Conservation (phyloP, 2,113 vertebrate genomes). For the Alligator sinensis region DNA sequence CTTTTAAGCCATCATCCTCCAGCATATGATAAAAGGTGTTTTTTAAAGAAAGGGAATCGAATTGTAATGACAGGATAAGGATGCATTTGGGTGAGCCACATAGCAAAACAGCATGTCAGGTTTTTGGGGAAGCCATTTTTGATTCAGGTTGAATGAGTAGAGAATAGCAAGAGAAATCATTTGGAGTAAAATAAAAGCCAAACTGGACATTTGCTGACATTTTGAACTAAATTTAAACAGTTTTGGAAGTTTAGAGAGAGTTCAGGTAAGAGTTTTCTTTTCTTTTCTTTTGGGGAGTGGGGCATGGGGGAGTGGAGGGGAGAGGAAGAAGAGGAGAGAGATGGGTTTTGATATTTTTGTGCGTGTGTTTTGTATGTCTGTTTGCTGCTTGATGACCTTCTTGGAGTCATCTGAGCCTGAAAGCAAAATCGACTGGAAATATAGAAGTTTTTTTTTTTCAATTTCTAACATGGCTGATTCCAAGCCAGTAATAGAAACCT, state of each 20-base stretch:
- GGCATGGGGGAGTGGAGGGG: too few relatives aligned
- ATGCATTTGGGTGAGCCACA: constrained; percentile 53
- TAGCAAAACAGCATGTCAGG: constrained; percentile 11
- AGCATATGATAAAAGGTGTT: constrained; percentile 45
- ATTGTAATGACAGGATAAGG: constrained; percentile 39
- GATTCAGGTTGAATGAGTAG: background rate
- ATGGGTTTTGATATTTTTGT: background rate
- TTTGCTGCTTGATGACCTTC: background rate
- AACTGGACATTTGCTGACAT: background rate
- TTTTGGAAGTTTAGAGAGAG: background rate
- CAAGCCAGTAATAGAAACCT: background rate
- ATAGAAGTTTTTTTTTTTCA: background rate
- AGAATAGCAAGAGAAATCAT: background rate
- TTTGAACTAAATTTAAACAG: background rate
- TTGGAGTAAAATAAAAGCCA: background rate
- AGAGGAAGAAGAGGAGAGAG: too few relatives aligned
- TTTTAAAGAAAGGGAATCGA: constrained; percentile 50
- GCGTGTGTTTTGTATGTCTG: background rate
- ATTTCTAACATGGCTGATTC: constrained; percentile 11
- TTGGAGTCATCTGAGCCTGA: constrained; percentile 4
- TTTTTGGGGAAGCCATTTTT: constrained; percentile 2
- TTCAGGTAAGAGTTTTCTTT: background rate
- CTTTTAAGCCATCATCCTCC: constrained; percentile 67
- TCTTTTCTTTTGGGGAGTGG: background rate
- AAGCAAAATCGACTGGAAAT: constrained; percentile 5